phyloP scores from a whole-genome alignment of 92 coral and sea anemone genomes.

The Ricordea florida region DNA sequence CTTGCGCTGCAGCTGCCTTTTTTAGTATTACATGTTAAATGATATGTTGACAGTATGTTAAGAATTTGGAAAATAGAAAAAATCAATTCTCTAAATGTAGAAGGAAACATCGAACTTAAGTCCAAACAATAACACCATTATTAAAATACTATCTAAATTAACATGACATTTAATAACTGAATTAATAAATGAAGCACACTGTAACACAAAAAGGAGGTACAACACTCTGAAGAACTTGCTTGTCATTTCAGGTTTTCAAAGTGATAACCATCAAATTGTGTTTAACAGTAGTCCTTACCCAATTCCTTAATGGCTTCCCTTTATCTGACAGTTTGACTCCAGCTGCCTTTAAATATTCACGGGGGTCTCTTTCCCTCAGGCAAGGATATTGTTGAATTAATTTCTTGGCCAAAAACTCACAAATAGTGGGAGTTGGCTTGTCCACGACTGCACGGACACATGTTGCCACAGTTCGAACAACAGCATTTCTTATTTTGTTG shows the following conservation, averaged over 20 bases:
- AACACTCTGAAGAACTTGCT: not conserved
- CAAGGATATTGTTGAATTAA: not conserved
- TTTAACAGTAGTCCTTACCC: not conserved
- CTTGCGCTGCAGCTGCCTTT: conserved; percentile 7
- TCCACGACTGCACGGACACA: not conserved
- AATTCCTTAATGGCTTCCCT: not conserved
- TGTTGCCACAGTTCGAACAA: conserved; percentile 4
- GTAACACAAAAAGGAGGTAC: not conserved
- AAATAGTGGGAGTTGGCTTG: not conserved
- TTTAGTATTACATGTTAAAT: not conserved
- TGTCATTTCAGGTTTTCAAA: not conserved
- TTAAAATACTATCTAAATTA: not conserved
- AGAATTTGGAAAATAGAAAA: not conserved
- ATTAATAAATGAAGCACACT: not conserved
- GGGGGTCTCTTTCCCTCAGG: not conserved
- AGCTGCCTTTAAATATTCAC: not conserved
- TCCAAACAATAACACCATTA: not conserved
- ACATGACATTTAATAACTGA: not conserved
- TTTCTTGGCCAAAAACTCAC: conserved; percentile 1
- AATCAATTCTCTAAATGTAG: not conserved
- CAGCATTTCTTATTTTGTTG: conserved; percentile 1
- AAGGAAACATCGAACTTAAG: not conserved
- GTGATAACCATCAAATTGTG: not conserved
- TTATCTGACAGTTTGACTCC: not conserved
- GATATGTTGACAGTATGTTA: not conserved